These are phyloP conservation scores for Podarcis siculus DNA, from an alignment of 2,797 vertebrate species.

Conservation along the genomic window DNA sequence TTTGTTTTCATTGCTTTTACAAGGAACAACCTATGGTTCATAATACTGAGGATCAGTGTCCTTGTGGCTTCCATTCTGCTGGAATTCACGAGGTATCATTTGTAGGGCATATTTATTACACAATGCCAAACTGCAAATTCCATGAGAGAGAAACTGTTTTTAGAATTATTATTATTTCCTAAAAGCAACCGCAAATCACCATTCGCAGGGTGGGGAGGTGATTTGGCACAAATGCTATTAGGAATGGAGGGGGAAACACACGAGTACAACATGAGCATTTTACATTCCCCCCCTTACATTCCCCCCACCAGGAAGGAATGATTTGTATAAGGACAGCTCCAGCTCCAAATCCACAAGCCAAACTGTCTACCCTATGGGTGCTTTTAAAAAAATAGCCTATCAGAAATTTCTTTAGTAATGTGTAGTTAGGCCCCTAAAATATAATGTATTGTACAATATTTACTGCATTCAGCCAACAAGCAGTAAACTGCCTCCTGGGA, in stretches of 20 bases:
- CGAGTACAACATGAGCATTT: background rate
- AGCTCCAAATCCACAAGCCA: background rate
- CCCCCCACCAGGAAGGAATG: background rate
- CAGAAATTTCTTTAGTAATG: background rate
- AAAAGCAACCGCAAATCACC: background rate
- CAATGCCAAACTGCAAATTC: background rate
- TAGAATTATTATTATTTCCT: background rate
- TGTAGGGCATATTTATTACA: background rate
- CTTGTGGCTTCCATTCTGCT: conserved; percentile 38
- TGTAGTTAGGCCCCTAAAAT: background rate
- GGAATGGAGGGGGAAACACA: background rate
- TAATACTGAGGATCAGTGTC: conserved; percentile 23
- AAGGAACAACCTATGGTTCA: conserved; percentile 37
- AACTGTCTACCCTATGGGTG: background rate
- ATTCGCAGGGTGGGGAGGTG: background rate
- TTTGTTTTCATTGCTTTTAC: background rate
- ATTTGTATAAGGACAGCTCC: background rate
- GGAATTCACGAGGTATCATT: conserved; percentile 62
- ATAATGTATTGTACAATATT: background rate
- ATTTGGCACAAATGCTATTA: background rate
- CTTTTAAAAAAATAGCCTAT: background rate
- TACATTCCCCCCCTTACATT: background rate
- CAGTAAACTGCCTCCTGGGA: background rate
- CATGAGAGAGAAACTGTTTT: background rate
- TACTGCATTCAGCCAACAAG: background rate